Base-by-base conservation (phyloP, 2,888 invertebrate genomes). In the Scaptomyza tumidula region DNA sequence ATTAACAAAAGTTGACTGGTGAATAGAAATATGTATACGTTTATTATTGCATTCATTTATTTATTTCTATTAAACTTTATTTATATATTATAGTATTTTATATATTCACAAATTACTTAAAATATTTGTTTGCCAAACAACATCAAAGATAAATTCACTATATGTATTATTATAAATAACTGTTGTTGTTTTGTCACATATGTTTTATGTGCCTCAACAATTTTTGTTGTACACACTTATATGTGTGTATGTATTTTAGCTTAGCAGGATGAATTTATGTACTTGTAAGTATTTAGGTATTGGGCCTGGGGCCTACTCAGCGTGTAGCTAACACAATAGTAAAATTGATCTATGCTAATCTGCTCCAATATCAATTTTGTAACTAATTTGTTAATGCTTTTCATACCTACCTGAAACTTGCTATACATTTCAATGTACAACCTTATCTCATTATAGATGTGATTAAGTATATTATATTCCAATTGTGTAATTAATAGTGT, bases 21-120 rank as follows among this genome's bases (percentile, higher is more conserved):
- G 24, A 24, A 24, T 24, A 24, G 24, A 24, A 24, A 24, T 24
- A 2, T 24, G 19, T 24, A 4, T 24, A 24, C 2, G 24, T 24
- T 24, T 24, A 24, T 24, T 31, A 39, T 66, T 52, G 45, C 16
- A 53, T 71, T 52, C 10, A 7, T 19, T 19, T 16, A 67, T 13
- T 39, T 24, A 14, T 9, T 53, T 37, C 35, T 24, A 55, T 68
- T 70, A 24, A 63, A 56, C 55, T 71, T 69, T 62, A 62, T 88
- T 39, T 39, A 14, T 39, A 9, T 9, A 3, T 6, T 7, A 14
- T 9, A 3, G 13, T 7, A 14, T 39, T 62, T 57, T 68, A 59
- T 52, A 54, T 56, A 56, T 83, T 86, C 66, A 80, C 83, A 85
- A 68, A 80, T 56, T 60, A 65, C 76, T 79, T 86, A 86, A 56